Evolutionary conservation across 2,113 vertebrate genomes (phyloP), one percentile per base, ranked within the genome.

Genomic region (Sceloporus undulatus): DNA sequence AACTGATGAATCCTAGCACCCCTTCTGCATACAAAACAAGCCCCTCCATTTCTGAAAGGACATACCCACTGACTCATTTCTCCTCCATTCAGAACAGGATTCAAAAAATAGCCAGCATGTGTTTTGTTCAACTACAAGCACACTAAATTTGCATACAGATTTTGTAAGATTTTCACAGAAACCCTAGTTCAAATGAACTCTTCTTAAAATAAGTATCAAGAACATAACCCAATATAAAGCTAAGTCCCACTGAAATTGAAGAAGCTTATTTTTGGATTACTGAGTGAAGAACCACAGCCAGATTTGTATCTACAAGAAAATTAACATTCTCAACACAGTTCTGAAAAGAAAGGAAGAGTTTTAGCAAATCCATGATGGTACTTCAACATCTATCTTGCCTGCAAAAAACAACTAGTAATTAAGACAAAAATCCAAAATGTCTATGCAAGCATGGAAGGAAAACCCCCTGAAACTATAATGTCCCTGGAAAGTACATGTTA

Each of bases 341-440:
- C 40, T 48, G 54, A 66, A 82, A 87, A 87, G 16, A 68, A 84
- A 52, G 5, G 19, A 21, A 23, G 48, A 19, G 68, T 88, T 81
- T 82, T 88, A 71, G 68, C 38, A 54, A 82, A 88, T 34, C 27
- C 40, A 48, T 4, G 9, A n/a, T 84, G 74, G 2, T 52, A 88
- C 29, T 89, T 81, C 0, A 1, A 52, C 70, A 40, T 83, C 54
- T 66, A 77, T 42, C 21, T 71, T 40, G 40, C 13, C 73, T 42
- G 1, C 1, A 42, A 40, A 18, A 87, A 34, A 13, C 59, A 86
- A 11, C 27, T 21, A 38, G 4, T 52, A 56, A 11, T 3, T 68
- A 78, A n/a, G 59, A 2, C 34, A 0, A n/a, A 88, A 92, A 90
- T 85, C 38, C 86, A 87, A 91, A 83, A 86, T 86, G 86, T 90